Evolutionary conservation across 2,797 vertebrate genomes (phyloP), one percentile per base, ranked within the genome.

Genomic region (Peromyscus eremicus): DNA sequence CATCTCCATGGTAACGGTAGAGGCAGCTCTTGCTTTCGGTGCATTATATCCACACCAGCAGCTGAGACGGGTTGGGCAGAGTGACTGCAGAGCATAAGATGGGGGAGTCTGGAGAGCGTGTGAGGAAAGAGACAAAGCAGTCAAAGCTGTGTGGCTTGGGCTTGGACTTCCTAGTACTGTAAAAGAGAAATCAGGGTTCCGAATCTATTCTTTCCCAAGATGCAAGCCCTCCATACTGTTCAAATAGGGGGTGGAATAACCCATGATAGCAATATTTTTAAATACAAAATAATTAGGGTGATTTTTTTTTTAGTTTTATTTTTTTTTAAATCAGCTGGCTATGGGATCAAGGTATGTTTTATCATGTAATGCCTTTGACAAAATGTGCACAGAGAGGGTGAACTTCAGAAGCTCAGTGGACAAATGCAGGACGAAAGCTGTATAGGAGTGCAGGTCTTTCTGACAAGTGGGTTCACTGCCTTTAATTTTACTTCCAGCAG

Each of bases 1-100:
- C 6, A 14, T 98, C 88, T 96, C 98, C 97, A 97, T 98, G 96
- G 97, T 66, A 98, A 98, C 96, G 3, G 77, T 55, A 92, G 86
- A 98, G 90, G 79, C 94, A 94, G 97, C 76, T 90, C 71, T 95
- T 29, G 16, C 87, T 95, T 97, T 93, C 90, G 88, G 82, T 90
- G 68, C 92, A 55, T 95, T 91, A 55, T 76, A 90, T 96, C 95
- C 90, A 96, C 62, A 92, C 2, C 52, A 94, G 82, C 94, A 96
- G 84, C 88, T 81, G 86, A 89, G 75, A 82, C 17, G 86, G 79
- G 91, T 62, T 94, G 88, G 92, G 85, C 19, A 79, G 83, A 87
- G 83, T 27, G 76, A 64, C 71, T 73, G 29, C 83, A 64, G 32
- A 92, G 46, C n/a, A 27, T 94, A 87, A 46, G 60, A 37, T 88